A percentile compares a stretch with the other conserved stretches of the same genome.
Conservation (phyloP, 2,797 vertebrate species). For the Arrhamphus sclerolepis region DNA sequence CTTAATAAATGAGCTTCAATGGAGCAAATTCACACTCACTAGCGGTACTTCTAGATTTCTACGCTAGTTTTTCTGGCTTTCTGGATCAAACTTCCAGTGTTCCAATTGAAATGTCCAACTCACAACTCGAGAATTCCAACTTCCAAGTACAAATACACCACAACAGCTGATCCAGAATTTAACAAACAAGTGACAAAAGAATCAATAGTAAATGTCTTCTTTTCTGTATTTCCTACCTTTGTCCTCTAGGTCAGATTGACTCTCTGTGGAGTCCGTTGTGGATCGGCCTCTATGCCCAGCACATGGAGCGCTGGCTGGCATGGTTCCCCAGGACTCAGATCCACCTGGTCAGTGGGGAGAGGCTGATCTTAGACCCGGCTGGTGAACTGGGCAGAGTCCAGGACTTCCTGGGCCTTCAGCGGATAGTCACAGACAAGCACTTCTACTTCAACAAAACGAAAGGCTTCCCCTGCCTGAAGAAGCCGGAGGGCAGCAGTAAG, state of each 20-base stretch:
- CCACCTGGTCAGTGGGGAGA: constrained; percentile 85
- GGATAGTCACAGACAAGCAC: constrained; percentile 86
- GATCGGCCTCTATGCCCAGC: constrained; percentile 85
- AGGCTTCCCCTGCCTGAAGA: constrained; percentile 87
- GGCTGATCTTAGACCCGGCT: constrained; percentile 83
- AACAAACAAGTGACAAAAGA: no score
- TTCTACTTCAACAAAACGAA: constrained; percentile 89
- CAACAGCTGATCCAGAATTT: no score
- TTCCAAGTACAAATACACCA: no score
- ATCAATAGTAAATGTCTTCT: no score
- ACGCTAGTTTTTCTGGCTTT: no score
- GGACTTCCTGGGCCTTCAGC: constrained; percentile 85
- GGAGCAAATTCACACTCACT: no score
- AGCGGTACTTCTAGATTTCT: no score
- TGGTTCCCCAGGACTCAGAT: constrained; percentile 84
- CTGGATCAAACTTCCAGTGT: no score
- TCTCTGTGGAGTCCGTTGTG: constrained; percentile 84
- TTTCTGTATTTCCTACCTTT: background rate
- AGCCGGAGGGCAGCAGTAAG: constrained; percentile 84
- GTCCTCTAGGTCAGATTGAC: constrained; percentile 77
- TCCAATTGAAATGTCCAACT: no score
- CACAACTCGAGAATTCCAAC: no score
- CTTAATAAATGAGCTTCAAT: no score
- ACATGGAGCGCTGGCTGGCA: constrained; percentile 84
- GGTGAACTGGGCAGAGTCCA: constrained; percentile 84